Evolutionary conservation across 2,113 vertebrate species (phyloP).

Genomic region (Lepidothrix coronata): DNA sequence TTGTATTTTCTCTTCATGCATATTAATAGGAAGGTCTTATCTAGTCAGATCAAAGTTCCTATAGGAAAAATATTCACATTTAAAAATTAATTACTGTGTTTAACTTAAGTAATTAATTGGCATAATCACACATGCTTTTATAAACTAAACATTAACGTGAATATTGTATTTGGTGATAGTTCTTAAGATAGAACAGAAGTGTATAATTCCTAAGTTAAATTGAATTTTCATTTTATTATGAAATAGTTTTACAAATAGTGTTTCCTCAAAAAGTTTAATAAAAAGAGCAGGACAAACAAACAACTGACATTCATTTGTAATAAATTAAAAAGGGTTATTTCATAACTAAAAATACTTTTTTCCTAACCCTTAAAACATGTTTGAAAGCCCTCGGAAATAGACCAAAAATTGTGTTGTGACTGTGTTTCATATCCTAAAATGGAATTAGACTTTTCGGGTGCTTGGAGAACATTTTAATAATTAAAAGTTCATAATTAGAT

Average conservation of each 20-base stretch:
- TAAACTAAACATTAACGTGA: conserved; percentile 47
- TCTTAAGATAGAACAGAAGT: conserved; percentile 18
- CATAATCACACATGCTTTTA: conserved; percentile 40
- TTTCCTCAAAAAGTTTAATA: background rate
- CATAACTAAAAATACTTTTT: background rate
- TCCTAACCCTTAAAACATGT: background rate
- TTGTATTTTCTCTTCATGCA: conserved; percentile 43
- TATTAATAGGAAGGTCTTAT: conserved; percentile 54
- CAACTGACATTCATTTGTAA: conserved; percentile 5
- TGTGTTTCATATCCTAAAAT: conserved; percentile 56
- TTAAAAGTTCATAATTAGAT: conserved; percentile 37
- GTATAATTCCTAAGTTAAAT: conserved; percentile 34
- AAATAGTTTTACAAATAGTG: background rate
- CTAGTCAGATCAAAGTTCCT: conserved; percentile 36
- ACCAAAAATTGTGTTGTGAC: conserved; percentile 4
- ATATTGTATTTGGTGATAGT: conserved; percentile 12
- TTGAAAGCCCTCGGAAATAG: conserved; percentile 3
- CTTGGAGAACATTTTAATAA: conserved; percentile 37
- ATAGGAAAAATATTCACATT: conserved; percentile 35
- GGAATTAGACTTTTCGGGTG: conserved; percentile 18
- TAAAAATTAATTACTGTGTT: conserved; percentile 58
- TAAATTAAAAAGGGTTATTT: conserved; percentile 32
- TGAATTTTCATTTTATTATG: background rate
- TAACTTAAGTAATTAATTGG: conserved; percentile 58
- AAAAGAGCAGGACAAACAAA: conserved; percentile 18